phyloP scores from a whole-genome alignment of 2,797 vertebrate genomes.

The Leuciscus waleckii region DNA sequence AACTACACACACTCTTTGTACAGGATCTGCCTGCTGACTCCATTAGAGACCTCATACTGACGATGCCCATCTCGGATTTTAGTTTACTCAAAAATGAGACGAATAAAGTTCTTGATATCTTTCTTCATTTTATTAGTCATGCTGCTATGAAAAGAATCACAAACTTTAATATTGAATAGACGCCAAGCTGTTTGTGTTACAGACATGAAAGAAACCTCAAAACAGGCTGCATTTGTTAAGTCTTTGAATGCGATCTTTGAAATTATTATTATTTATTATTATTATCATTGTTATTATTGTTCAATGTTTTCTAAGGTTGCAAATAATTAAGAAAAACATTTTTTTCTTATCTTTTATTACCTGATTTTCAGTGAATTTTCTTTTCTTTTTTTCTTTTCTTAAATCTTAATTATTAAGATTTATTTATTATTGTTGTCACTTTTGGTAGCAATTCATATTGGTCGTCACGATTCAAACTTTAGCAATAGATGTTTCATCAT shows the following conservation, averaged over 20 bases:
- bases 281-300: neutral
- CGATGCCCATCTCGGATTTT: conserved; percentile 44
- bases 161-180: neutral
- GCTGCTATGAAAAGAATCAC: neutral
- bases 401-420: too few species aligned
- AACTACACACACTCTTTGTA: conserved; percentile 45
- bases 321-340: too few species aligned
- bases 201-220: neutral
- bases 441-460: neutral
- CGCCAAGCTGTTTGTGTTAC: neutral
- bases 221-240: neutral
- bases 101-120: neutral
- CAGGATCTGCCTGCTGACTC: conserved; percentile 37
- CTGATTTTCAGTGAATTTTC: neutral
- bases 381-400: neutral
- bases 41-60: conserved; percentile 40
- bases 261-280: neutral
- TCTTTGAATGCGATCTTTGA: neutral
- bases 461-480: neutral
- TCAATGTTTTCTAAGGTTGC: too few species aligned
- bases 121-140: neutral
- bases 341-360: neutral
- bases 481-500: neutral
- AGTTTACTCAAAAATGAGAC: neutral
- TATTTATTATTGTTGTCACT: neutral